Evolutionary conservation across 2,113 vertebrate species (phyloP).

Genomic region (Channa maculata): DNA sequence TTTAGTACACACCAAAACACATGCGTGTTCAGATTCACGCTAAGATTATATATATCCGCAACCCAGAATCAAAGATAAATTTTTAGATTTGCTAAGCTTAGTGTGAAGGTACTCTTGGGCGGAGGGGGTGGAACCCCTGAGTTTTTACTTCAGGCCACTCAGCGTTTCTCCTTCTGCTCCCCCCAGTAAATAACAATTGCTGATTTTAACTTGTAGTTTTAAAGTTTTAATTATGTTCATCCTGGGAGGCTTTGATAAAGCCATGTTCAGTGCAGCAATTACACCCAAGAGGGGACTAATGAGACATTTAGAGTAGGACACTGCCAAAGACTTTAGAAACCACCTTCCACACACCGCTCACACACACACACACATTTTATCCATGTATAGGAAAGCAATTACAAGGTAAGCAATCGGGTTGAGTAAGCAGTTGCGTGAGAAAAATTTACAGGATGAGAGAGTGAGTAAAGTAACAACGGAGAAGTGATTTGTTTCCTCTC

Average conservation of each 20-base stretch:
- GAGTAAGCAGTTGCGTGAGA: not conserved
- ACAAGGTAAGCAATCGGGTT: constrained; percentile 71
- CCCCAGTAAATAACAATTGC: constrained; percentile 33
- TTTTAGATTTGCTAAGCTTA: constrained; percentile 20
- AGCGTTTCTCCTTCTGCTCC: constrained; percentile 22
- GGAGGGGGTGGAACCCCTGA: not conserved
- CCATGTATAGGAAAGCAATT: constrained; percentile 70
- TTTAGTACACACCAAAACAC: not conserved
- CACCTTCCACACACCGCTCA: constrained; percentile 1
- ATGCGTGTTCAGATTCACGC: not conserved
- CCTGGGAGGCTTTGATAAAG: constrained; percentile 26
- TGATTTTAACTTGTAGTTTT: constrained; percentile 61
- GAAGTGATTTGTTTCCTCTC: constrained; percentile 49
- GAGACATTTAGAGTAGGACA: constrained; percentile 66
- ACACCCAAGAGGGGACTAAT: constrained; percentile 40
- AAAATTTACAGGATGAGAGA: constrained; percentile 28
- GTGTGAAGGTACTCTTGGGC: constrained; percentile 7
- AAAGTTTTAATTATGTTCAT: constrained; percentile 58
- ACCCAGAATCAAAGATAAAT: not conserved
- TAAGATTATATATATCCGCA: too few species aligned
- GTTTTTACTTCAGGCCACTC: not conserved
- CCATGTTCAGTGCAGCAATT: constrained; percentile 40
- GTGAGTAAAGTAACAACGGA: constrained; percentile 26
- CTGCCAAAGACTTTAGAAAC: constrained; percentile 43
- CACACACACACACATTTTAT: constrained; percentile 29